Percentiles rank a stretch among this genome's conserved stretches.
Conservation (phyloP, 2,113 vertebrate genomes). For the Platanista minor region DNA sequence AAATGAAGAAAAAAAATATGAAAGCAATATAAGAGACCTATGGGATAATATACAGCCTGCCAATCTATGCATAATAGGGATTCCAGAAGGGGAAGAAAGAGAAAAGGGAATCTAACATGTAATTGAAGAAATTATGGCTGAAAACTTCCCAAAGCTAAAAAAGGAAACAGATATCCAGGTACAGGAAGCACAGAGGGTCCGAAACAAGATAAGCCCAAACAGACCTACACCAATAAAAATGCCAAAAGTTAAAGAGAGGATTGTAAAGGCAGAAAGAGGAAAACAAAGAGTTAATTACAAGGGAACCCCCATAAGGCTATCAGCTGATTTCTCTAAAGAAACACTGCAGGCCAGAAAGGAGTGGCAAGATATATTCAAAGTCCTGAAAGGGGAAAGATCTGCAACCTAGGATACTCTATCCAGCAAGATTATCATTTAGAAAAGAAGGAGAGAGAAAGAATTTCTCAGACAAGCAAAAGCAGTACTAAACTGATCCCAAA, state of each 20-base stretch:
- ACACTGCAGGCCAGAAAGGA: not conserved
- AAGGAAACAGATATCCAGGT: not conserved
- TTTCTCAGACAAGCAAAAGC: not conserved
- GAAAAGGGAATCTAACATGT: not conserved
- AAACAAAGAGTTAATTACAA: not conserved
- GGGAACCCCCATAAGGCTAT: not conserved
- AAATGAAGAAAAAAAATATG: not conserved
- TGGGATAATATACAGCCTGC: not conserved
- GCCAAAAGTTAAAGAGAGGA: not conserved
- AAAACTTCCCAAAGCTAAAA: not conserved
- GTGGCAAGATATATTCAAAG: not conserved
- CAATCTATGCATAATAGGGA: not conserved
- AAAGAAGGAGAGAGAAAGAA: not conserved
- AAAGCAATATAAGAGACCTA: not conserved
- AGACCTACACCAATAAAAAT: not conserved
- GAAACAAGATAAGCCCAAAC: accelerated
- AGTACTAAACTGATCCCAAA: not conserved
- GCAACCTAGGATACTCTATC: not conserved
- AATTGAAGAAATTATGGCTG: not conserved
- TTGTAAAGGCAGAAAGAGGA: not conserved
- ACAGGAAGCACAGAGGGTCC: not conserved
- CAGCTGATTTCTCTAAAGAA: not conserved
- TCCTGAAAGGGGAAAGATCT: not conserved
- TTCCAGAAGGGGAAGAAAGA: not conserved
- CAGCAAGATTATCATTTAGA: not conserved